A percentile compares a stretch with the other conserved stretches of the same genome.
phyloP scores from a whole-genome alignment of 2,888 invertebrate species.

The Cetonia aurata region DNA sequence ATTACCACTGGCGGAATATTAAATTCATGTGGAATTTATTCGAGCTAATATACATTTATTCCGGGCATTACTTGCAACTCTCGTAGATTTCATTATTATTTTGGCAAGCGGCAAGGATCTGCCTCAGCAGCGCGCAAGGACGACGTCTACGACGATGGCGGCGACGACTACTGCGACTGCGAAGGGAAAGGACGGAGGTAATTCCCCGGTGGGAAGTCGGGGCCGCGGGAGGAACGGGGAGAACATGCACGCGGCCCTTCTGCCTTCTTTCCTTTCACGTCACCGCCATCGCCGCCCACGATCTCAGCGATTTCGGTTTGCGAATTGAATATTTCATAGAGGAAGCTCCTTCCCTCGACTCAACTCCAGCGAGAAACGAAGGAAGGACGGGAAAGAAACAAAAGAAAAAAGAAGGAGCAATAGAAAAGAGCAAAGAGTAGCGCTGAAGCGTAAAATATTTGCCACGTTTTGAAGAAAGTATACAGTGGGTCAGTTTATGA shows the following conservation, averaged over 20 bases:
- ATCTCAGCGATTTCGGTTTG: conserved; percentile 43
- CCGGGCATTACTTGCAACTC: conserved; percentile 48
- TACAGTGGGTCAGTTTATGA: conserved; percentile 15
- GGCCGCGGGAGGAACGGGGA: not conserved
- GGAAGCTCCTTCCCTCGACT: conserved; percentile 18
- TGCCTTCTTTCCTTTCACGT: conserved; percentile 37
- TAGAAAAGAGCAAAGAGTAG: conserved; percentile 2
- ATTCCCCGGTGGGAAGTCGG: conserved; percentile 35
- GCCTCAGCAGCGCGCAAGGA: conserved; percentile 25
- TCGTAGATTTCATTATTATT: conserved; percentile 54
- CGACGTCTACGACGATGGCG: conserved; percentile 25
- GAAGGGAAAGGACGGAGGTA: conserved; percentile 15
- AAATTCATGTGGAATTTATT: conserved; percentile 50
- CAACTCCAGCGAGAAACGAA: conserved; percentile 13
- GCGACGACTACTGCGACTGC: conserved; percentile 7
- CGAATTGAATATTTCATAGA: conserved; percentile 41
- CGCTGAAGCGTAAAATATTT: conserved; percentile 30
- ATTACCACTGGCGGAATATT: conserved; percentile 46
- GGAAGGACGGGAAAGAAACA: conserved; percentile 1
- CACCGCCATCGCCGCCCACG: conserved; percentile 30
- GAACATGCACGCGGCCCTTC: conserved; percentile 32
- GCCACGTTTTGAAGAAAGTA: conserved; percentile 18
- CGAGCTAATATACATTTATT: conserved; percentile 52
- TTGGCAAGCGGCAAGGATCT: conserved; percentile 51
- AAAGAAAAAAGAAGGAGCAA: conserved; percentile 9